phyloP scores from a whole-genome alignment of 2,113 vertebrate genomes.

The Centrocercus urophasianus region DNA sequence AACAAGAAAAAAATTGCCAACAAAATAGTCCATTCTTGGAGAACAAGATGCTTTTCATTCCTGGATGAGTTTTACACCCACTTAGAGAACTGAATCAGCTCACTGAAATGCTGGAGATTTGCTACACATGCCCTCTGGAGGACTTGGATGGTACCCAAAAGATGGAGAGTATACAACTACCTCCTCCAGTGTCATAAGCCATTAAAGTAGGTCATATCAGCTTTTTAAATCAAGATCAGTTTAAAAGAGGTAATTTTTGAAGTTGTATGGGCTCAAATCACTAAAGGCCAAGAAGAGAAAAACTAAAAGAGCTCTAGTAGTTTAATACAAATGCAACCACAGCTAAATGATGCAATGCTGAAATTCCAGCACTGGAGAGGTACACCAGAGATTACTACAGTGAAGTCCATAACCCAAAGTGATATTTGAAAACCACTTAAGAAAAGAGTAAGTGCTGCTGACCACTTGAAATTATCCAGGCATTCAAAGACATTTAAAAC shows the following conservation, averaged over 20 bases:
- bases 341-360: background rate
- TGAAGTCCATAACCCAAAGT: background rate
- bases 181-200: background rate
- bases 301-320: background rate
- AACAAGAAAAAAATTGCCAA: background rate
- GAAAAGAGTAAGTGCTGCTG: conserved; percentile 12
- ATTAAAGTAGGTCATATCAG: background rate
- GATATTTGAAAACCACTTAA: conserved; percentile 7
- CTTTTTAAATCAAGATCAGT: background rate
- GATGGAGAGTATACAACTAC: background rate
- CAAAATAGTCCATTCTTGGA: background rate
- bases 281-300: background rate
- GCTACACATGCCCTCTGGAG: background rate
- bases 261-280: background rate
- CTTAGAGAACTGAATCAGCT: background rate
- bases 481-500: conserved; percentile 36
- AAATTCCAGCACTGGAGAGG: conserved; percentile 5
- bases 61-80: background rate
- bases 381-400: background rate
- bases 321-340: background rate
- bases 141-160: background rate
- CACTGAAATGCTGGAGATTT: background rate
- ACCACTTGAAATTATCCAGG: conserved; percentile 11
- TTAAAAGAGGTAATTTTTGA: conserved; percentile 18
- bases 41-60: background rate